Conservation (phyloP, 1,140 invertebrate genomes). For the Drosophila sechellia region DNA sequence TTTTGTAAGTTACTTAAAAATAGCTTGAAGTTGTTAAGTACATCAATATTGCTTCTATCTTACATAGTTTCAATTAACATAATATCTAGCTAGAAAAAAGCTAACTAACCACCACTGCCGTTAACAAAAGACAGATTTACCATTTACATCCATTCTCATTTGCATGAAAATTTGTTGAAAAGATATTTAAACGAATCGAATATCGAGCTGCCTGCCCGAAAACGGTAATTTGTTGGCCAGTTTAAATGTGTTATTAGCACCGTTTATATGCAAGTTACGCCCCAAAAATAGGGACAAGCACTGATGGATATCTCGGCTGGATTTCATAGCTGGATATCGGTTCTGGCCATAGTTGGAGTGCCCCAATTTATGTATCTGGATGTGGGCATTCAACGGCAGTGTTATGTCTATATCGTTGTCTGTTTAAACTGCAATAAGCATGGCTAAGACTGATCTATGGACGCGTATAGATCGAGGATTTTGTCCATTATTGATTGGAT, state of each 20-base stretch:
- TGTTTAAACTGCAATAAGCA: constrained; percentile 77
- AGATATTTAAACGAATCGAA: constrained; percentile 65
- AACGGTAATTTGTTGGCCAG: constrained; percentile 82
- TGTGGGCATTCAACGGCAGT: constrained; percentile 78
- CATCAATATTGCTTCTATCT: too few relatives aligned
- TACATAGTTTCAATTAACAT: too few relatives aligned
- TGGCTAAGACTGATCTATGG: constrained; percentile 76
- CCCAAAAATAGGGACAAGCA: constrained; percentile 45
- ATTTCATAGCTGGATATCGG: constrained; percentile 31
- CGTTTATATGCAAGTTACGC: constrained; percentile 81
- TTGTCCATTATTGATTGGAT: constrained; percentile 33
- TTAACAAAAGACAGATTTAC: constrained; percentile 15
- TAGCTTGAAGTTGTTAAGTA: background rate
- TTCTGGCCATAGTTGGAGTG: constrained; percentile 37
- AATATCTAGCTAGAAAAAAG: background rate
- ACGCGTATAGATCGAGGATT: constrained; percentile 27
- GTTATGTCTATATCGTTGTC: constrained; percentile 75
- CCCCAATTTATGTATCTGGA: constrained; percentile 73
- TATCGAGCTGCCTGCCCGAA: constrained; percentile 56
- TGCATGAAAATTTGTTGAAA: constrained; percentile 81
- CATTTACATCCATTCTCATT: constrained; percentile 49
- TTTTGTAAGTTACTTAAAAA: too few relatives aligned
- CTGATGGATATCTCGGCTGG: constrained; percentile 45
- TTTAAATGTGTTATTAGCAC: constrained; percentile 80
- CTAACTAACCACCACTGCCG: background rate